A percentile compares a stretch with the other conserved stretches of the same genome.
Evolutionary conservation across 1,140 invertebrate genomes (phyloP).

Genomic region (Drosophila bocki): DNA sequence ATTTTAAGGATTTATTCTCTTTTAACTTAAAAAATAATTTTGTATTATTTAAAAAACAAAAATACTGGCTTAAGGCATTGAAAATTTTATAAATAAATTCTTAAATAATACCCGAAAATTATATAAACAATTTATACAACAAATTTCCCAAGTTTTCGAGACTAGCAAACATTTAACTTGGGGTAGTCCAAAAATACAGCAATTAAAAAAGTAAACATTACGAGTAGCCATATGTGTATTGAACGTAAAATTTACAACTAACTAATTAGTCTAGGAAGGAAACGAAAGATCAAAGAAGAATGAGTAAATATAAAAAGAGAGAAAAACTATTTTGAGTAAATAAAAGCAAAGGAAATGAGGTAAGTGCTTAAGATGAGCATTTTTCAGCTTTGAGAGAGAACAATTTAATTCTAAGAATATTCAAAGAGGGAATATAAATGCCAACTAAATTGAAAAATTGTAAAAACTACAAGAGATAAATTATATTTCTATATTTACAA

Average conservation of each 20-base stretch:
- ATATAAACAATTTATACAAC: neutral
- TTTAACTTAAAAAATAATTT: no score
- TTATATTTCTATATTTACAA: neutral
- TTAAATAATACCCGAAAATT: neutral
- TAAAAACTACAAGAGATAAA: neutral
- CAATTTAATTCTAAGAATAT: neutral
- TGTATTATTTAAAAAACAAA: no score
- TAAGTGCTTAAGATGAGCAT: neutral
- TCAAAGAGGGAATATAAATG: neutral
- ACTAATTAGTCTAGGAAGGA: constrained; percentile 15
- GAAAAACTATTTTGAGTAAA: neutral
- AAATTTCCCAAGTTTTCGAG: neutral
- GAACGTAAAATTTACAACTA: constrained; percentile 5
- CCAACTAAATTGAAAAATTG: neutral
- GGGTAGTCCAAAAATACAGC: constrained; percentile 4
- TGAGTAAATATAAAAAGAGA: neutral
- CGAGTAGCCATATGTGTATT: neutral
- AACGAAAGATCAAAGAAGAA: constrained; percentile 14
- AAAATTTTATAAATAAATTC: no score
- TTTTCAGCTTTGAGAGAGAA: neutral
- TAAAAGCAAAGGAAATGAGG: neutral
- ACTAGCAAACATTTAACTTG: neutral
- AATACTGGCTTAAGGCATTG: no score
- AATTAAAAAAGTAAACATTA: constrained; percentile 1
- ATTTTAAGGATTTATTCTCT: neutral